Conservation (phyloP, 2,888 invertebrate genomes). For the Lochmaea capreae region DNA sequence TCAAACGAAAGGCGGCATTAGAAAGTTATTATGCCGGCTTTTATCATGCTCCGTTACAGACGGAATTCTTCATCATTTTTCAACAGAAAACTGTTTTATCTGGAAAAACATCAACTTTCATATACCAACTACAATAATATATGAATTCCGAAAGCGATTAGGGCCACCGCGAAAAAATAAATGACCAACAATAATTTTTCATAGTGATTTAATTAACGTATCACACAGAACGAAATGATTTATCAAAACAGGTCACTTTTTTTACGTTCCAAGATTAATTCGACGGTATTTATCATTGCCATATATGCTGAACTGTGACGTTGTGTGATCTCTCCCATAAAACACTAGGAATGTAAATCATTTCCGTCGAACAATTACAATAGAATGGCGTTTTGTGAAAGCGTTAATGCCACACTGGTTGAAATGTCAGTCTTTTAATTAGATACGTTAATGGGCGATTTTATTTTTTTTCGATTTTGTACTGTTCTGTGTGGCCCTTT, state of each 20-base stretch:
- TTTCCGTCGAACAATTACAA: constrained; percentile 39
- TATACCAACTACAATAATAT: neutral
- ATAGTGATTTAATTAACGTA: constrained; percentile 23
- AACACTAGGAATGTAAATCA: constrained; percentile 45
- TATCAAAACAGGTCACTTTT: constrained; percentile 31
- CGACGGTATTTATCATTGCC: constrained; percentile 40
- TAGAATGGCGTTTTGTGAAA: constrained; percentile 17
- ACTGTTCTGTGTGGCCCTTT: neutral
- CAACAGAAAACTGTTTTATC: too few species aligned
- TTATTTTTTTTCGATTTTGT: neutral
- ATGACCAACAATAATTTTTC: constrained; percentile 12
- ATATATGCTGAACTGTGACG: constrained; percentile 34
- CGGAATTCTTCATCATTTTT: too few species aligned
- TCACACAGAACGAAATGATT: constrained; percentile 27
- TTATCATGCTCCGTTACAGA: too few species aligned
- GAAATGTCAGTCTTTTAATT: constrained; percentile 13
- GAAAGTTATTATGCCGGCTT: too few species aligned
- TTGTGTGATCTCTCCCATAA: constrained; percentile 38
- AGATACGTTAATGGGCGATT: neutral
- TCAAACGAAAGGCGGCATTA: too few species aligned
- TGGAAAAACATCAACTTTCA: too few species aligned
- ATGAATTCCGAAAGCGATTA: neutral
- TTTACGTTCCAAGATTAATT: constrained; percentile 40
- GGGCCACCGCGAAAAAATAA: neutral
- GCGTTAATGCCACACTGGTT: constrained; percentile 29